Conservation (phyloP, 2,888 invertebrate genomes). For the Eugnorisma glareosa region DNA sequence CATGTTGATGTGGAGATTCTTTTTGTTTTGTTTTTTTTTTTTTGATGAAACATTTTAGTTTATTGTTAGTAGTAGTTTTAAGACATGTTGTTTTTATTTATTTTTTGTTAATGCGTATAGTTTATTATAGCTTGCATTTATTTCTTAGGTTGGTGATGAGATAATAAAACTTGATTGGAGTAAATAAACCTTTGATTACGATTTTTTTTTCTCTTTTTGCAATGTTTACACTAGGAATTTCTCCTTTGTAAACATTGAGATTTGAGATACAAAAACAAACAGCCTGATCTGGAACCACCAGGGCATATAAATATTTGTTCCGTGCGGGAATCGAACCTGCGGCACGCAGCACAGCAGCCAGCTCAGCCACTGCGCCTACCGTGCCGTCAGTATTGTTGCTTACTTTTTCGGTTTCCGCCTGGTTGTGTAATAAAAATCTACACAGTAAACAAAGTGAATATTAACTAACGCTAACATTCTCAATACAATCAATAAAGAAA, state of each 20-base stretch:
- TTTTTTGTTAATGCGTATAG: background rate
- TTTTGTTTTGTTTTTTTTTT: background rate
- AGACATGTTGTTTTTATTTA: background rate
- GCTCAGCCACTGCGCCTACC: no score
- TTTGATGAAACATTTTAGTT: background rate
- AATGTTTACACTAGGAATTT: no score
- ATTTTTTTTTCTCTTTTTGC: no score
- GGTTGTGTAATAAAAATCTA: background rate
- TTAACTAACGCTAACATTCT: background rate
- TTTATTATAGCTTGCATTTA: background rate
- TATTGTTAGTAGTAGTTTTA: background rate
- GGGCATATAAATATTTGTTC: no score
- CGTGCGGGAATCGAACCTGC: no score
- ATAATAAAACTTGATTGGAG: background rate
- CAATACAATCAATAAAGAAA: constrained; percentile 28
- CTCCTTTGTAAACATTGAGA: no score
- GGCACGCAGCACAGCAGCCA: no score
- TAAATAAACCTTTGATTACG: no score
- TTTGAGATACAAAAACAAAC: no score
- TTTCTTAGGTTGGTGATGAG: background rate
- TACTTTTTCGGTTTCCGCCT: background rate
- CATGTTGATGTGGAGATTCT: background rate
- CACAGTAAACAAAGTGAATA: background rate
- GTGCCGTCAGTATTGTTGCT: background rate
- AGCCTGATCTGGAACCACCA: no score